Percentiles rank a stretch among this genome's conserved stretches.
Conservation (phyloP, 2,113 vertebrate genomes). For the Motacilla tschutschensis region DNA sequence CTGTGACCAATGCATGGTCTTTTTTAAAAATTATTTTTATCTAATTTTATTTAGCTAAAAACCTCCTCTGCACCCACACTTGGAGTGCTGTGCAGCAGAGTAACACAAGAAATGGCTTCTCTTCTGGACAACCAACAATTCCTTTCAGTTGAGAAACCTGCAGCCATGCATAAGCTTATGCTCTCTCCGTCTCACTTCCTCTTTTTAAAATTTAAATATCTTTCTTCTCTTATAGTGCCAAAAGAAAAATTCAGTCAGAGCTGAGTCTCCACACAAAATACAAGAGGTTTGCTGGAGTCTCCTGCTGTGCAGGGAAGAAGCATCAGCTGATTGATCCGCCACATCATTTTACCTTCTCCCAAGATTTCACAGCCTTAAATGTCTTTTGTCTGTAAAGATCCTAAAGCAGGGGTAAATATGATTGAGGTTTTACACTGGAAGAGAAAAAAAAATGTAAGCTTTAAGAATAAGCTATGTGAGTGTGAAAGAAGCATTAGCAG, state of each 20-base stretch:
- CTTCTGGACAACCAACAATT: neutral
- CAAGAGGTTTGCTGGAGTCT: slow-evolving; percentile 26
- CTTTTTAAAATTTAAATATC: slow-evolving; percentile 6
- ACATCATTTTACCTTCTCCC: slow-evolving; percentile 24
- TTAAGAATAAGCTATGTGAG: neutral
- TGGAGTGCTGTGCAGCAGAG: neutral
- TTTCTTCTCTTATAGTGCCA: slow-evolving; percentile 16
- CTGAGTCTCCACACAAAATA: neutral
- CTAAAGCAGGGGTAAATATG: slow-evolving; percentile 41
- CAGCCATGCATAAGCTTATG: neutral
- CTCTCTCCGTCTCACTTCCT: neutral
- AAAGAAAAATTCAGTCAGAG: slow-evolving; percentile 27
- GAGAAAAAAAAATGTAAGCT: neutral
- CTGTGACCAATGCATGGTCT: neutral
- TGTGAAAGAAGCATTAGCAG: slow-evolving; percentile 7
- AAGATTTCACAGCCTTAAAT: slow-evolving; percentile 31
- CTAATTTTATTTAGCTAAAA: neutral
- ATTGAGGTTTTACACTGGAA: slow-evolving; percentile 14
- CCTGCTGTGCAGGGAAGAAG: slow-evolving; percentile 44
- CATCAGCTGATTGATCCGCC: slow-evolving; percentile 40
- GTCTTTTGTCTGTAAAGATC: slow-evolving; percentile 31
- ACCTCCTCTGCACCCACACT: neutral
- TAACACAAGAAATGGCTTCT: neutral
- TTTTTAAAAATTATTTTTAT: rapidly evolving
- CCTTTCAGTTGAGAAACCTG: neutral